phyloP scores from a whole-genome alignment of 2,113 vertebrate species.

The Larimichthys polyactis region DNA sequence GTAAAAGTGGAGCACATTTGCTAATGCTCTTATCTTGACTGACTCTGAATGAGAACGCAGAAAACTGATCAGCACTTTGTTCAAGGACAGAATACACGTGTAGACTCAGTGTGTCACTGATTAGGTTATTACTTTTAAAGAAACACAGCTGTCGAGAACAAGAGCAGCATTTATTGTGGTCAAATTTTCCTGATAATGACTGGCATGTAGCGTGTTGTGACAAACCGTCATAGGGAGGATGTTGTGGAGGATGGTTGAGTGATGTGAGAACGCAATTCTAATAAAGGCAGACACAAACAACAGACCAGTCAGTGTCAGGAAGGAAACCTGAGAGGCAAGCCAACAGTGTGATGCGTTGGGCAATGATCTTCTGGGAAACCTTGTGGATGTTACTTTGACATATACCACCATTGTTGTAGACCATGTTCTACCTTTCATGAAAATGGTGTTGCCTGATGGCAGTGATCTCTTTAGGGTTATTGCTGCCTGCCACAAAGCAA shows the following conservation, averaged over 20 bases:
- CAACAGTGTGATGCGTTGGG: too few relatives aligned
- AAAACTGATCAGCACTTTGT: not conserved
- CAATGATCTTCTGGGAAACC: too few relatives aligned
- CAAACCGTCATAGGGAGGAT: not conserved
- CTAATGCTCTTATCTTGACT: not conserved
- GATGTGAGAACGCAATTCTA: not conserved
- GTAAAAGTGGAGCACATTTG: constrained; percentile 40
- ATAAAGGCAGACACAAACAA: not conserved
- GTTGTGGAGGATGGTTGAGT: not conserved
- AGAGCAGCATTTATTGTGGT: not conserved
- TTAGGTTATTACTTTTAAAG: not conserved
- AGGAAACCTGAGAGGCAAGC: too few relatives aligned
- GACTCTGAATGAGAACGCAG: not conserved
- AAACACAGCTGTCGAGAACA: not conserved
- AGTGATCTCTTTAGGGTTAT: too few relatives aligned
- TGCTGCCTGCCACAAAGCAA: too few relatives aligned
- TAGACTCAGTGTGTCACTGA: not conserved
- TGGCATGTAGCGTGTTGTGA: not conserved
- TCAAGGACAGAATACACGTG: not conserved
- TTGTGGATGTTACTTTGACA: too few relatives aligned
- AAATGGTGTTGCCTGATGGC: too few relatives aligned
- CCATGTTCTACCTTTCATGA: too few relatives aligned
- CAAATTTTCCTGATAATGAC: not conserved
- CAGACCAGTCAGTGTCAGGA: too few relatives aligned
- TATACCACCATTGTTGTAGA: too few relatives aligned